Evolutionary conservation across 2,888 invertebrate genomes (phyloP).

Genomic region (Cistogaster globosa): DNA sequence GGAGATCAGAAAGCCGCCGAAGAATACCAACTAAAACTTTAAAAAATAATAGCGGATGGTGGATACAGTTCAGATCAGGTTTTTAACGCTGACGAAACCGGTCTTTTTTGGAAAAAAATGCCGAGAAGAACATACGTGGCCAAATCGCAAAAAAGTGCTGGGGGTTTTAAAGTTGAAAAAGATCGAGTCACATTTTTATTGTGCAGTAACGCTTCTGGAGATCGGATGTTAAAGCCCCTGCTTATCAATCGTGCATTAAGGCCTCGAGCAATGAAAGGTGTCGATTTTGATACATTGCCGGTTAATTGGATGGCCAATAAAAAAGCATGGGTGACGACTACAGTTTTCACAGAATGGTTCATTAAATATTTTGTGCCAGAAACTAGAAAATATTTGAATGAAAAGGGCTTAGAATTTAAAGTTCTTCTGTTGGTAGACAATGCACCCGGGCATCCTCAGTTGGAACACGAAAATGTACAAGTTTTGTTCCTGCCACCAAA

Average conservation of each 20-base stretch:
- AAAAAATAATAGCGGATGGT: slow-evolving; percentile 74
- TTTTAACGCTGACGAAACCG: slow-evolving; percentile 76
- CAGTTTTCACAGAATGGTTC: slow-evolving; percentile 52
- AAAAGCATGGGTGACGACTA: slow-evolving; percentile 73
- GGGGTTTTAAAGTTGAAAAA: slow-evolving; percentile 73
- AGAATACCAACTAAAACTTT: slow-evolving; percentile 66
- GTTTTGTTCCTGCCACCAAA: slow-evolving; percentile 75
- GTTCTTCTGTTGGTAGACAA: slow-evolving; percentile 13
- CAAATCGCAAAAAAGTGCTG: slow-evolving; percentile 75
- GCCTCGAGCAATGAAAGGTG: slow-evolving; percentile 72
- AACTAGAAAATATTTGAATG: slow-evolving; percentile 29
- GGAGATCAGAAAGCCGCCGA: slow-evolving; percentile 71
- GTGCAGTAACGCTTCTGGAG: slow-evolving; percentile 73
- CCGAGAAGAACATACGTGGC: slow-evolving; percentile 74
- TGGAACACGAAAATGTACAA: slow-evolving; percentile 71
- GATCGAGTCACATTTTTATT: slow-evolving; percentile 75
- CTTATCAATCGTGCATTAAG: slow-evolving; percentile 66
- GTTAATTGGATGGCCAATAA: slow-evolving; percentile 75
- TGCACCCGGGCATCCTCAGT: slow-evolving; percentile 71
- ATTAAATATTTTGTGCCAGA: slow-evolving; percentile 38
- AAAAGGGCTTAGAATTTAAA: not conserved
- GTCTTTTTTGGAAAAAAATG: slow-evolving; percentile 77
- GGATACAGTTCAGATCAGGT: slow-evolving; percentile 75
- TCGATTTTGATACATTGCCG: slow-evolving; percentile 72
- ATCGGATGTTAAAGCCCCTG: slow-evolving; percentile 62